These are phyloP conservation scores for Columbina picui DNA, from an alignment of 2,113 vertebrate species.

Conservation along the genomic window DNA sequence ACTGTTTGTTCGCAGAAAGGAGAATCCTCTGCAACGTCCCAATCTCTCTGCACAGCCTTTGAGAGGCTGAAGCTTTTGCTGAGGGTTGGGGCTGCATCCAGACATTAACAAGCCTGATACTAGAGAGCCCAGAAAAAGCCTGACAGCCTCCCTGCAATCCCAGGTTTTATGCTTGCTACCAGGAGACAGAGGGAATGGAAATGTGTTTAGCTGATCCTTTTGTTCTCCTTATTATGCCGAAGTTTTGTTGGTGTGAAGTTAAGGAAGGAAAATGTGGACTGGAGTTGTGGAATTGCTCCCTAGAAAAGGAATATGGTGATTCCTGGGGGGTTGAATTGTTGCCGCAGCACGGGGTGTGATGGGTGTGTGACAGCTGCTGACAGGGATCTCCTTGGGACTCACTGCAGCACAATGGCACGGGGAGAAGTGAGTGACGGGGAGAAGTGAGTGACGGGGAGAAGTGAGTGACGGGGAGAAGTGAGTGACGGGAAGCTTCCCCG, in stretches of 20 bases:
- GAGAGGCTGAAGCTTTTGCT: neutral
- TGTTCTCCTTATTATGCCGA: neutral
- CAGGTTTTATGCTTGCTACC: neutral
- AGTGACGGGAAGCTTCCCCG: constrained; percentile 1
- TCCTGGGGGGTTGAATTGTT: neutral
- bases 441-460: constrained; percentile 14
- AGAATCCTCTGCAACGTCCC: neutral
- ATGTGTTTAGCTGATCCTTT: neutral
- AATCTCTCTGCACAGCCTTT: neutral
- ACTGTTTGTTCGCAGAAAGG: neutral
- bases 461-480: neutral
- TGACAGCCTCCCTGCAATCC: neutral
- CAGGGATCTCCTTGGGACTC: neutral
- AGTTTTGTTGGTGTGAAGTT: neutral
- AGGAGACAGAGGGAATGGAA: neutral
- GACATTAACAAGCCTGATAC: accelerated
- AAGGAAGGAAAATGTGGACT: neutral
- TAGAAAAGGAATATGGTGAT: neutral
- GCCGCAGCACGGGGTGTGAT: neutral
- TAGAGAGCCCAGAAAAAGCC: accelerated
- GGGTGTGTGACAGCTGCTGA: neutral
- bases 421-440: neutral
- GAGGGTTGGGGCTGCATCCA: neutral
- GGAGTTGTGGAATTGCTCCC: neutral
- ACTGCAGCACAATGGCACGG: neutral